A percentile compares a stretch with the other conserved stretches of the same genome.
phyloP scores from a whole-genome alignment of 2,888 invertebrate genomes.

The Halictus ligatus region DNA sequence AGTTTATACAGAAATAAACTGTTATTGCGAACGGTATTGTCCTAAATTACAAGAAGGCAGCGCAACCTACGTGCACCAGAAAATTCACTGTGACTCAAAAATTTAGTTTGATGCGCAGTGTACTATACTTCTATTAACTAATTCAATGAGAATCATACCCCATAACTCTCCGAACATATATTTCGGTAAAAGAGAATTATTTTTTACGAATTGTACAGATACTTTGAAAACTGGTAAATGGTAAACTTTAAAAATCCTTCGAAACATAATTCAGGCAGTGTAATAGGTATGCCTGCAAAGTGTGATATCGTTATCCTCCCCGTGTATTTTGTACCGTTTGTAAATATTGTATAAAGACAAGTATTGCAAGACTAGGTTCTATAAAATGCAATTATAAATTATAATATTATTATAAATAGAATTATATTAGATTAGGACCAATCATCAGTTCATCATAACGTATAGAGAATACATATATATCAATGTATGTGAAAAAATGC shows the following conservation, averaged over 20 bases:
- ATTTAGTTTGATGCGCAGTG: background rate
- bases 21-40: slow-evolving; percentile 32
- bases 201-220: slow-evolving; percentile 34
- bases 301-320: slow-evolving; percentile 46
- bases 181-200: slow-evolving; percentile 12
- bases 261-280: slow-evolving; percentile 62
- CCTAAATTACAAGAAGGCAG: slow-evolving; percentile 33
- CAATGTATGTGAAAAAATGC: slow-evolving; percentile 31
- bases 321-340: slow-evolving; percentile 57
- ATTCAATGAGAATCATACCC: slow-evolving; percentile 15
- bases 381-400: slow-evolving; percentile 66
- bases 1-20: slow-evolving; percentile 20
- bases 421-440: slow-evolving; percentile 59
- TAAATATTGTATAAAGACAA: slow-evolving; percentile 53
- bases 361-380: slow-evolving; percentile 51
- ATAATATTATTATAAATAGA: too few species aligned
- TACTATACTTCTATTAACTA: slow-evolving; percentile 21
- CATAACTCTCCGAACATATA: slow-evolving; percentile 3
- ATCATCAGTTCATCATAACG: slow-evolving; percentile 55
- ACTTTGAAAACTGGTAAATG: slow-evolving; percentile 48
- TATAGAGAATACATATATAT: slow-evolving; percentile 20
- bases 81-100: slow-evolving; percentile 1
- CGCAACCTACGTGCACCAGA: slow-evolving; percentile 19
- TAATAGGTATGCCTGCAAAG: slow-evolving; percentile 60
- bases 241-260: slow-evolving; percentile 58